Evolutionary conservation across 2,888 invertebrate genomes (phyloP), one percentile per base, ranked within the genome.

Genomic region (Drosophila neotestacea): DNA sequence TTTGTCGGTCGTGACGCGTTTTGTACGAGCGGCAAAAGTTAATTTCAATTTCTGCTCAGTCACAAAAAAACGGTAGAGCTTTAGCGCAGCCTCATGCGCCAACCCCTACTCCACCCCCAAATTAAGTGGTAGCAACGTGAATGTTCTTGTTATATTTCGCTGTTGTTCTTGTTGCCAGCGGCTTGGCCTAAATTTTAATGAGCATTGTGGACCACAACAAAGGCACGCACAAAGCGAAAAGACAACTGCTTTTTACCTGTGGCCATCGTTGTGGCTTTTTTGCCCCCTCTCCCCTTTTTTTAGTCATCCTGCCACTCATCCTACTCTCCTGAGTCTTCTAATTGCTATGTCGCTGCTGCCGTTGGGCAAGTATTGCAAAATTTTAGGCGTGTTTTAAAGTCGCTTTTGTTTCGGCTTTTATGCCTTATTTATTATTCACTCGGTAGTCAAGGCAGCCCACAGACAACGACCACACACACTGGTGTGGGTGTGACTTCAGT

Each of bases 181-280:
- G 78, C 65, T 74, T 85, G 90, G 90, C 86, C 85, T 83, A 83
- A 88, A 85, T 89, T 85, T 88, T 85, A 89, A 85, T 85, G 90
- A 89, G 90, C 78, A 70, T 65, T 84, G 70, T 69, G 83, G 80
- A 82, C 89, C 84, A 77, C 89, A 83, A 88, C 89, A 83, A 88
- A 88, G 77, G 74, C 69, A 58, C 68, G 85, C 83, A 86, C 78
- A 68, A 64, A 75, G 70, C 50, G 62, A 50, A 73, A 79, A 89
- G 89, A 84, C 84, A 84, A 84, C 89, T 87, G 84, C 84, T 84
- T 84, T 87, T 81, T 87, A 84, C 89, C 84, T 84, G 88, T 80
- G 86, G 84, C 77, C 84, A 88, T 80, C 56, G 65, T 62, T 77
- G 73, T 38, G 86, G 83, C 70, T 54, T 34, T 65, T 46, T 30